Evolutionary conservation across 1,140 invertebrate genomes (phyloP), one percentile per base, ranked within the genome.

Genomic region (Trinorchestia longiramus): DNA sequence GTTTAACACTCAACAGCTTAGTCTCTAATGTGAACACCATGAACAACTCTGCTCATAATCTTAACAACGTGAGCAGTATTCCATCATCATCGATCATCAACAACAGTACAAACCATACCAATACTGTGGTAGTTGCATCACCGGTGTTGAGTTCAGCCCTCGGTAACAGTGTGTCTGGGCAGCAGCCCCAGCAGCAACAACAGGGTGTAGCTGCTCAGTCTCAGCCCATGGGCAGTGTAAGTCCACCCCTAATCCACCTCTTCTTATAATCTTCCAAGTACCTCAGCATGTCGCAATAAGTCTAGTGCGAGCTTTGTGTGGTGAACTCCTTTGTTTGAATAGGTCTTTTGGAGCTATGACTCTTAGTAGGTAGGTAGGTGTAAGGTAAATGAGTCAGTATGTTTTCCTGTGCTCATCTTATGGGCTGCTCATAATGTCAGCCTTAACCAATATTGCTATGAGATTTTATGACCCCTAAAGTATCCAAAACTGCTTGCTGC

Each of bases 71-170:
- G 88, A 90, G 43, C 36, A 90, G 36, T 94, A 94, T 94, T 45
- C 92, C 92, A 94, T 94, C 92, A 4, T 94, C 92, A 44, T 43
- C 92, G 1, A 94, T 94, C 41, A 94, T 94, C 1, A 44, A 94
- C 92, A 94, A 94, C 92, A 94, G 44, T 94, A 94, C 92, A 94
- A 94, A 94, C 92, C 92, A 94, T 36, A 45, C 92, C 36, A 94
- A 94, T 40, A 94, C 45, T 43, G 43, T 90, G n/a, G 88, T 90
- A 28, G 88, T 43, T 6, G 92, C 92, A 19, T 94, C 92, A 42
- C 92, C 92, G 0, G 92, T 94, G 36, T 43, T 94, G 43, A 94
- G 92, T 47, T 94, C 92, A 47, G 92, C 92, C 0, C 44, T 94
- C 11, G 92, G 92, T 40, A 94, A 94, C 92, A 94, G 43, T 40